These are phyloP conservation scores for Therioaphis trifolii DNA, from an alignment of 2,888 invertebrate genomes.

Conservation along the genomic window DNA sequence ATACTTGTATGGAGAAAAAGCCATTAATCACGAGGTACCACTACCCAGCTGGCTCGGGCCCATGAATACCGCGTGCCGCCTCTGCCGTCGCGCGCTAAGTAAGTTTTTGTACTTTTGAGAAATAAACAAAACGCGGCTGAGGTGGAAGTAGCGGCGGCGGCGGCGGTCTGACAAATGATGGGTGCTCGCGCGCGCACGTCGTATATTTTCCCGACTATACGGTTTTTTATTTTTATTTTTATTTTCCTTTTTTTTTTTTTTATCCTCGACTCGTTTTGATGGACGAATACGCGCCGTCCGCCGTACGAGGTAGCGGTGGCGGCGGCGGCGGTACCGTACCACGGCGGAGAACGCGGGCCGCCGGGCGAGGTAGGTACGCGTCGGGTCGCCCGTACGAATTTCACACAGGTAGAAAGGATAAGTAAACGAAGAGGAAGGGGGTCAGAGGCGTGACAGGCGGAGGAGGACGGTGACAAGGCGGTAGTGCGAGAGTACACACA, in stretches of 20 bases:
- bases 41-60: conserved; percentile 57
- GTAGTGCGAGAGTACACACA: background rate
- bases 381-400: conserved; percentile 18
- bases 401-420: conserved; percentile 1
- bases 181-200: conserved; percentile 48
- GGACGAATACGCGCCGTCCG: conserved; percentile 54
- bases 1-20: conserved; percentile 43
- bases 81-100: conserved; percentile 39
- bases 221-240: background rate
- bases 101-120: conserved; percentile 62
- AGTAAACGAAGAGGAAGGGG: background rate
- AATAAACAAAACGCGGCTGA: conserved; percentile 58
- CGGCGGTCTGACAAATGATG: conserved; percentile 60
- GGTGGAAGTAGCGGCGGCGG: background rate
- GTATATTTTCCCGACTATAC: conserved; percentile 23
- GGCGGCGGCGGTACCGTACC: conserved; percentile 14
- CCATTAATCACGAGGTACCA: conserved; percentile 63
- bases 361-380: background rate
- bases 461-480: background rate
- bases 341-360: conserved; percentile 1
- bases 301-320: background rate
- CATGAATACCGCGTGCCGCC: conserved; percentile 50
- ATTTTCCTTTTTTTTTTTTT: background rate
- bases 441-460: no score
- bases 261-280: conserved; percentile 50